Percentiles rank a stretch among this genome's conserved stretches.
These are phyloP conservation scores for Oscheius myriophilus DNA, from an alignment of 2,888 invertebrate genomes.

Conservation along the genomic window DNA sequence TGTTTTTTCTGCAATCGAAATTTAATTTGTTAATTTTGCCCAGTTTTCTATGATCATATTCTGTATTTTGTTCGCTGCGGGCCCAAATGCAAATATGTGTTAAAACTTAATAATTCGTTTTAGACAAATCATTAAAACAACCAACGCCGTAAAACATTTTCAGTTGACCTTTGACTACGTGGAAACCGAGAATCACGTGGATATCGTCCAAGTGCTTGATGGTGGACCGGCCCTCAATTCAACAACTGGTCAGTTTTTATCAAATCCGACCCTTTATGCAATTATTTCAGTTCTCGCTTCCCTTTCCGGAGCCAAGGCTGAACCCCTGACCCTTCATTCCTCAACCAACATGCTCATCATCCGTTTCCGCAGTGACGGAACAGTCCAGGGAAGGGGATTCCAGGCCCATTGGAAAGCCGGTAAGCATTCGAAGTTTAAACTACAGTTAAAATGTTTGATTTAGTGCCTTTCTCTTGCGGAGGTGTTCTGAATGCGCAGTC, in stretches of 20 bases:
- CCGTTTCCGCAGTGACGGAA: constrained; percentile 92
- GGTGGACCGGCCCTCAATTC: constrained; percentile 94
- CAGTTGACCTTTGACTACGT: constrained; percentile 85
- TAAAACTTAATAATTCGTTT: too few relatives aligned
- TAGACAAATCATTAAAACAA: constrained; percentile 2
- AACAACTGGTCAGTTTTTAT: constrained; percentile 78
- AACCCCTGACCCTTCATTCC: constrained; percentile 78
- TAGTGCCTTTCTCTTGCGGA: constrained; percentile 85
- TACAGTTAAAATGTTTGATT: constrained; percentile 23
- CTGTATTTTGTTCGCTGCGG: too few relatives aligned
- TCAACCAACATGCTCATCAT: constrained; percentile 98
- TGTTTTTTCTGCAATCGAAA: too few relatives aligned
- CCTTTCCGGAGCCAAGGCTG: constrained; percentile 36
- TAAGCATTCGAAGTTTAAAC: constrained; percentile 10
- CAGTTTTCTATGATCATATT: too few relatives aligned
- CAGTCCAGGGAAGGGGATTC: constrained; percentile 91
- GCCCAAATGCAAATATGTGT: too few relatives aligned
- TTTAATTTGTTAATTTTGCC: too few relatives aligned
- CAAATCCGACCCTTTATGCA: background rate
- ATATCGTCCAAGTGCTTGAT: constrained; percentile 92
- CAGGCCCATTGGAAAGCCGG: constrained; percentile 69
- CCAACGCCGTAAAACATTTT: constrained; percentile 1
- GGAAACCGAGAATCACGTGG: constrained; percentile 94
- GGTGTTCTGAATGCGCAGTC: constrained; percentile 86
- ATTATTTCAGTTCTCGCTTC: constrained; percentile 35